Base-by-base conservation (phyloP, 2,888 invertebrate genomes). In the Petrolisthes manimaculis region DNA sequence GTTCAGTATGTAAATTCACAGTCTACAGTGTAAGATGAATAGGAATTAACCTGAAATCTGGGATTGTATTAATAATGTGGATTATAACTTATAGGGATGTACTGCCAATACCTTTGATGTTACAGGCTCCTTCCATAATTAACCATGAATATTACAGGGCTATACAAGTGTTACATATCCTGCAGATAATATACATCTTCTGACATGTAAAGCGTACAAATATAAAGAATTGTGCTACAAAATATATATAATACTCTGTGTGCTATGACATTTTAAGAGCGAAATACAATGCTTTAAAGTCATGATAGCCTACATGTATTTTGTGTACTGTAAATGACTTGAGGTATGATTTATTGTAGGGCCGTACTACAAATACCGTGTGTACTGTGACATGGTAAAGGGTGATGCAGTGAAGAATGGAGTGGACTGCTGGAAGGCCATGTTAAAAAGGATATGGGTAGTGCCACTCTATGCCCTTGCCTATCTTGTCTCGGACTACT, bases 291-390 rank as follows among this genome's bases (percentile, higher is more conserved):
- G 54, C n/a, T n/a, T 12, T 54, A n/a, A n/a, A 21, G 37, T 5
- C 9, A 37, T 21, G 21, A 18, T 21, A 18, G 24, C 21, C 9
- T 9, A 9, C 53, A 8, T 6, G n/a, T 24, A 8, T 53, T 61
- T 82, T 51, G 21, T 79, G 18, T 37, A 37, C 18, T 79, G 18
- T 37, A 37, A 37, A 2, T 37, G 37, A 37, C 37, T 37, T 37
- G 12, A 24, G 14, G 21, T 84, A 89, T 37, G 37, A 37, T 37
- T 37, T 83, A 83, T 91, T 94, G 89, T 93, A 98, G 98, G 99
- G 88, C 99, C 99, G 0, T 99, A 97, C 93, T 98, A 96, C 93
- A 96, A 97, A 83, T 99, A 97, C 93, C 95, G 96, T 92, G 97
- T 97, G 9, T 97, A 96, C 92, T 94, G 95, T 92, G 98, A 98